Conservation (phyloP, 2,113 vertebrate genomes). For the Misgurnus mizolepis region DNA sequence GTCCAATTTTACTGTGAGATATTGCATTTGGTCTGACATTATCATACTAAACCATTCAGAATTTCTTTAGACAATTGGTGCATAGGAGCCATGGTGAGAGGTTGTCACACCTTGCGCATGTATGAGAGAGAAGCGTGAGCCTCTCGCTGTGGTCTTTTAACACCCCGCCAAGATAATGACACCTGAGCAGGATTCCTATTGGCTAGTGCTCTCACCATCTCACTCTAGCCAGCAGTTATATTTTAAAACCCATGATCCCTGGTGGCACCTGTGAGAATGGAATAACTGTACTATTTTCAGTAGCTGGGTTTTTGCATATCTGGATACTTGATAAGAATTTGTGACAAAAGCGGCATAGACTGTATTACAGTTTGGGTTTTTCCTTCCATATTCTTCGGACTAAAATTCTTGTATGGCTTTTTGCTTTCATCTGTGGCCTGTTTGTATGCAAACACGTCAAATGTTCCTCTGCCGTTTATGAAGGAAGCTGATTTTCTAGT, state of each 20-base stretch:
- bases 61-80: slow-evolving; percentile 29
- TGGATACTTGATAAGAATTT: slow-evolving; percentile 30
- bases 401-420: slow-evolving; percentile 35
- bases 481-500: slow-evolving; percentile 67
- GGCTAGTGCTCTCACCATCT: slow-evolving; percentile 45
- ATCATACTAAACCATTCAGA: slow-evolving; percentile 30
- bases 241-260: slow-evolving; percentile 56
- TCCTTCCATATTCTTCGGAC: slow-evolving; percentile 16
- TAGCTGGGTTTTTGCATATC: slow-evolving; percentile 39
- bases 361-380: slow-evolving; percentile 47
- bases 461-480: slow-evolving; percentile 59
- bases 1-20: slow-evolving; percentile 24
- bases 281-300: slow-evolving; percentile 53
- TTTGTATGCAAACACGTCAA: slow-evolving; percentile 56
- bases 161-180: slow-evolving; percentile 60
- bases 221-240: slow-evolving; percentile 50
- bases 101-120: slow-evolving; percentile 50
- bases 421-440: slow-evolving; percentile 47
- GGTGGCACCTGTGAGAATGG: slow-evolving; percentile 51
- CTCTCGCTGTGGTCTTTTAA: slow-evolving; percentile 54
- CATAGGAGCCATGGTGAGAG: slow-evolving; percentile 40
- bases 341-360: slow-evolving; percentile 20
- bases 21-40: slow-evolving; percentile 35
- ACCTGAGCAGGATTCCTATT: slow-evolving; percentile 53
- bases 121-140: slow-evolving; percentile 44